Conservation (phyloP, 64 coral and sea anemone genomes). For the Anthopleura sola region DNA sequence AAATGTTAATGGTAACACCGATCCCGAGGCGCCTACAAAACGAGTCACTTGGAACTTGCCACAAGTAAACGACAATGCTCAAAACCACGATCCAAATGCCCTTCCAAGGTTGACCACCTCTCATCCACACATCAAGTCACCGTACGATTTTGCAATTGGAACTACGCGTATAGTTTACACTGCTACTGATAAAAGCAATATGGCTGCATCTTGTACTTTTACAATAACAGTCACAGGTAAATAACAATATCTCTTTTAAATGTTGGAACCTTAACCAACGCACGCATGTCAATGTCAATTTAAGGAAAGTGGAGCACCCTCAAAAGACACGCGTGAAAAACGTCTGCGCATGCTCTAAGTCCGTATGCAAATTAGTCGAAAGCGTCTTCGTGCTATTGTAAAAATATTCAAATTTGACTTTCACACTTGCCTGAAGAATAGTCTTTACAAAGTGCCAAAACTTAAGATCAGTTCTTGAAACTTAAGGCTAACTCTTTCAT, state of each 20-base stretch:
- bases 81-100: slow-evolving; percentile 68
- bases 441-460: no score
- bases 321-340: no score
- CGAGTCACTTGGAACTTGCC: slow-evolving; percentile 59
- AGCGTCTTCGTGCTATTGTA: no score
- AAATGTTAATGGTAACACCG: slow-evolving; percentile 50
- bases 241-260: background rate
- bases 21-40: slow-evolving; percentile 49
- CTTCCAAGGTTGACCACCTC: slow-evolving; percentile 55
- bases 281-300: no score
- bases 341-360: no score
- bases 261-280: no score
- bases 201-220: slow-evolving; percentile 62
- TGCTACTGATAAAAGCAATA: slow-evolving; percentile 63
- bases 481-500: no score
- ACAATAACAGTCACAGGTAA: slow-evolving; percentile 70
- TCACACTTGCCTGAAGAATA: no score
- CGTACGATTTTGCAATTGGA: slow-evolving; percentile 83
- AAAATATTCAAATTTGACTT: no score
- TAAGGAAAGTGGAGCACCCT: no score
- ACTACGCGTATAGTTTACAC: slow-evolving; percentile 75
- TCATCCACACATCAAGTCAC: slow-evolving; percentile 54
- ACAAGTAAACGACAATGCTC: slow-evolving; percentile 62
- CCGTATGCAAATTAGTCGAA: no score
- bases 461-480: no score